Evolutionary conservation across 2,797 vertebrate species (phyloP), one percentile per base, ranked within the genome.

Genomic region (Pygocentrus nattereri): DNA sequence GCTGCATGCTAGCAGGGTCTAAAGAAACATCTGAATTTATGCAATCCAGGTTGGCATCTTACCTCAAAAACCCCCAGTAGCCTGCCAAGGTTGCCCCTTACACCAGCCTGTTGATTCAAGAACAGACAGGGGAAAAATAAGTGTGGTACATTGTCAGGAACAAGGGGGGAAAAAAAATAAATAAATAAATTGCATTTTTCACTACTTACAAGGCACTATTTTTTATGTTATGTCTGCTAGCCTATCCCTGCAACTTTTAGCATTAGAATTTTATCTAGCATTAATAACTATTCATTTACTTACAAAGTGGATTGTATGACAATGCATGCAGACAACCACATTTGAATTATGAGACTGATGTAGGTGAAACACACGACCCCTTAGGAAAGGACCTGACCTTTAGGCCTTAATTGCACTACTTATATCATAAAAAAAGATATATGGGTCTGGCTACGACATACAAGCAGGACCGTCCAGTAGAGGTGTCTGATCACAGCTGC

Each of bases 21-120:
- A 38, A 62, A 74, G 54, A 62, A 59, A 61, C n/a, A 27, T 74
- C 79, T 85, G 71, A 78, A 11, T 72, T 87, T 82, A 79, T 84
- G 76, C 61, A 82, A 84, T 83, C n/a, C 58, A 67, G 49, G 73
- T 85, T 73, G 81, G 61, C 69, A 67, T 71, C 94, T 96, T 95
- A 99, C 98, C 97, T 99, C 98, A 95, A 99, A 99, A 92, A 99
- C 94, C 61, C 98, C 98, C 84, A 99, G 95, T 59, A 99, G 94
- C 90, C 98, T 95, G 86, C 97, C 98, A 59, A 99, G 93, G 87
- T 96, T 97, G 87, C 98, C 98, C 90, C 96, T 97, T 84, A 99
- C 98, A 85, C 98, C 98, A 90, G 98, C 98, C 98, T 99, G 93
- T 78, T 90, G 74, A 81, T 78, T 77, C 70, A 76, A 38, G 85